Evolutionary conservation across 2,797 vertebrate genomes (phyloP).

Genomic region (Gymnoscopelus braueri): DNA sequence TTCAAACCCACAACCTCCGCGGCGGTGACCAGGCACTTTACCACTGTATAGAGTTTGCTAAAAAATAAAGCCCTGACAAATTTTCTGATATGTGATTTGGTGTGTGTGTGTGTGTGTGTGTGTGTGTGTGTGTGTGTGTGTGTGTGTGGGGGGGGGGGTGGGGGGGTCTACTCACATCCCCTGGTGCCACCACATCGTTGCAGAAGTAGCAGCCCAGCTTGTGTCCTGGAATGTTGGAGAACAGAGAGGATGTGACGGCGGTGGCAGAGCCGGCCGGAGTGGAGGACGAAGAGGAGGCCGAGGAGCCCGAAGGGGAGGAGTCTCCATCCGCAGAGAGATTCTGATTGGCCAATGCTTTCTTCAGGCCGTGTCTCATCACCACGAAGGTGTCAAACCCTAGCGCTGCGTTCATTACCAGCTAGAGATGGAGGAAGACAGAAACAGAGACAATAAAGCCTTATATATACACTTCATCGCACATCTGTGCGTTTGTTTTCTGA

Average conservation of each 20-base stretch:
- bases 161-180: conserved; percentile 87
- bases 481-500: background rate
- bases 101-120: background rate
- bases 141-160: background rate
- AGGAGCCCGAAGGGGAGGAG: conserved; percentile 76
- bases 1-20: too few relatives aligned
- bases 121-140: background rate
- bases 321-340: conserved; percentile 73
- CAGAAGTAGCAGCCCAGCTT: conserved; percentile 99
- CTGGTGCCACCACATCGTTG: conserved; percentile 98
- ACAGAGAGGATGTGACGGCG: conserved; percentile 87
- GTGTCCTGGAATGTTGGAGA: conserved; percentile 98
- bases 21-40: too few relatives aligned
- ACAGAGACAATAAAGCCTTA: background rate
- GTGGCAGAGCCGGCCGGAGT: conserved; percentile 67
- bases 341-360: conserved; percentile 77
- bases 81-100: too few relatives aligned
- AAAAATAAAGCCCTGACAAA: too few relatives aligned
- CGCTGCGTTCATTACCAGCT: conserved; percentile 96
- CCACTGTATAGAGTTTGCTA: too few relatives aligned
- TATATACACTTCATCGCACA: background rate
- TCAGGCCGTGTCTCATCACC: conserved; percentile 97
- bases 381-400: conserved; percentile 98
- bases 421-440: conserved; percentile 11
- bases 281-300: conserved; percentile 77